Conservation (phyloP, 2,113 vertebrate genomes). For the Pituophis catenifer region DNA sequence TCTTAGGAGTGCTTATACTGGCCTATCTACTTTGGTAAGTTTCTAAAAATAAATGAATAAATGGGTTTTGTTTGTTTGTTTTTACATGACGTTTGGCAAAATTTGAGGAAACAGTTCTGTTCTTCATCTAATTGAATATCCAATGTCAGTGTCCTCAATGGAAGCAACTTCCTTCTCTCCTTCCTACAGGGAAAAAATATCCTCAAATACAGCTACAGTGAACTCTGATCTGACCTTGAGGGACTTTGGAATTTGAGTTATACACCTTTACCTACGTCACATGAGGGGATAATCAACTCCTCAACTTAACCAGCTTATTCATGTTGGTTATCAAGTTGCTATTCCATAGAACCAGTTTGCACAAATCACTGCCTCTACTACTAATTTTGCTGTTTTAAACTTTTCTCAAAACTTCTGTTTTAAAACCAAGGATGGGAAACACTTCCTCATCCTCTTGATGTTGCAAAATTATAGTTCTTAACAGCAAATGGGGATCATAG, state of each 20-base stretch:
- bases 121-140: neutral
- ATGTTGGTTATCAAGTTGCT: slow-evolving; percentile 27
- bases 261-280: neutral
- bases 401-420: neutral
- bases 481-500: neutral
- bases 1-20: slow-evolving; percentile 39
- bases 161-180: neutral
- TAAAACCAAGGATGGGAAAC: neutral
- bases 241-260: slow-evolving; percentile 16
- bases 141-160: neutral
- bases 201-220: neutral
- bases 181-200: neutral
- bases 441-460: neutral
- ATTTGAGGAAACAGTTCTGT: neutral
- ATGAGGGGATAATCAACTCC: slow-evolving; percentile 26
- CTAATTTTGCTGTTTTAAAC: neutral
- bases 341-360: slow-evolving; percentile 41
- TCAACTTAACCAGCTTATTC: slow-evolving; percentile 31
- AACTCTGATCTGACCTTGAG: neutral
- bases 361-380: slow-evolving; percentile 36
- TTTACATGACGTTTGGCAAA: neutral
- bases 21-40: slow-evolving; percentile 72
- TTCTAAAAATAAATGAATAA: neutral
- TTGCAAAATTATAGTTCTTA: neutral
- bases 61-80: neutral